A percentile compares a stretch with the other conserved stretches of the same genome.
These are phyloP conservation scores for Parus major DNA, from an alignment of 2,113 vertebrate species.

Conservation along the genomic window DNA sequence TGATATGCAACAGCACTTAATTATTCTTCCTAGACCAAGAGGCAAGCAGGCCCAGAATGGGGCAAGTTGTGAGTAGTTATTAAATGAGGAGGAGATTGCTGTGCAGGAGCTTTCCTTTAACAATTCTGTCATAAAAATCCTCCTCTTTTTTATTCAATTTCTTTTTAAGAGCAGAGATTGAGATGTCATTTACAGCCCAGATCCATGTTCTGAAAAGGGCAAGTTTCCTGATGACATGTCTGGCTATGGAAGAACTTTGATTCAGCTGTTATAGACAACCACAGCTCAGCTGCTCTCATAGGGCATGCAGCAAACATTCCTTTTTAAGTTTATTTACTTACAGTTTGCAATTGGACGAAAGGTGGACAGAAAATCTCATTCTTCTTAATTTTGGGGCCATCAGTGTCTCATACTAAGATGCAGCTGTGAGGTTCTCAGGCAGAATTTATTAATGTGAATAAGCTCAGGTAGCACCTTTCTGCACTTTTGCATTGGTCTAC, in stretches of 20 bases:
- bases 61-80: background rate
- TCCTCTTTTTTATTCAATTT: background rate
- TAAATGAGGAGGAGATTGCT: background rate
- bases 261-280: background rate
- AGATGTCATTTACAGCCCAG: background rate
- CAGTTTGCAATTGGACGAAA: background rate
- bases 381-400: background rate
- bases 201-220: background rate
- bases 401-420: background rate
- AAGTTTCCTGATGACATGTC: background rate
- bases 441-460: background rate
- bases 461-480: background rate
- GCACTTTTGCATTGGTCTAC: background rate
- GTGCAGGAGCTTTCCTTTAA: background rate
- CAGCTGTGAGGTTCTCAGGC: background rate
- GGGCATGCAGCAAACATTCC: background rate
- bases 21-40: background rate
- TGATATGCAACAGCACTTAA: background rate
- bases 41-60: background rate
- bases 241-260: background rate
- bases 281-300: background rate
- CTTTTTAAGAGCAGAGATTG: background rate
- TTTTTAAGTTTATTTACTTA: background rate
- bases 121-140: background rate
- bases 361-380: background rate